Evolutionary conservation across 2,888 invertebrate genomes (phyloP), one percentile per base, ranked within the genome.

Genomic region (Disparrhopalites patrizii): DNA sequence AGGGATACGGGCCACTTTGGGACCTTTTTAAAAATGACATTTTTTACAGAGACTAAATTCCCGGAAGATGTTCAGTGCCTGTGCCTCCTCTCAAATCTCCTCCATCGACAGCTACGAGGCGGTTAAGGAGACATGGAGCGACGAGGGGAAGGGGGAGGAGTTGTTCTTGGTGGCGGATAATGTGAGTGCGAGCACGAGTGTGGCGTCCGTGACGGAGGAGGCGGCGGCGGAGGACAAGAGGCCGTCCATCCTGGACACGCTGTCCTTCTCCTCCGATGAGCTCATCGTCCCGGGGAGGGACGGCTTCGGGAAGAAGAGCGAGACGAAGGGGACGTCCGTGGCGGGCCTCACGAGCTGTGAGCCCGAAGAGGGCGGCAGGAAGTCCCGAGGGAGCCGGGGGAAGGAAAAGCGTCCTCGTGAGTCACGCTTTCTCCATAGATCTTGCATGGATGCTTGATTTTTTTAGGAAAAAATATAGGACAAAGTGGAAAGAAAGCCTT

Each of bases 21-120:
- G n/a, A n/a, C n/a, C n/a, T n/a, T n/a, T n/a, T n/a, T n/a, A n/a
- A n/a, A n/a, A n/a, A n/a, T n/a, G n/a, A n/a, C n/a, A n/a, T n/a
- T n/a, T n/a, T n/a, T n/a, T n/a, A 36, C 15, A 36, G 36, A 7
- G 7, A 7, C 36, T 7, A 10, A 36, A 7, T 15, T 47, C 18
- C 8, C 5, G 13, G 20, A 55, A 57, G 25, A 57, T 57, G 57
- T 57, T 57, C n/a, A 57, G 57, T 25, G 36, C 7, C 15, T 58
- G 58, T 36, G 58, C 58, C 2, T 58, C 58, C 13, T 58, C 58
- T 3, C 40, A 58, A 27, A 43, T 58, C 15, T 43, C 43, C 43
- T 58, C 58, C 25, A 18, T 58, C 23, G 58, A 58, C 43, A 58
- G 58, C 27, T 58, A 58, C 43, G 31, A 5, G 10, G 28, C 52